A percentile compares a stretch with the other conserved stretches of the same genome.
Evolutionary conservation across 1,140 invertebrate species (phyloP).

Genomic region (Hyphantria cunea): DNA sequence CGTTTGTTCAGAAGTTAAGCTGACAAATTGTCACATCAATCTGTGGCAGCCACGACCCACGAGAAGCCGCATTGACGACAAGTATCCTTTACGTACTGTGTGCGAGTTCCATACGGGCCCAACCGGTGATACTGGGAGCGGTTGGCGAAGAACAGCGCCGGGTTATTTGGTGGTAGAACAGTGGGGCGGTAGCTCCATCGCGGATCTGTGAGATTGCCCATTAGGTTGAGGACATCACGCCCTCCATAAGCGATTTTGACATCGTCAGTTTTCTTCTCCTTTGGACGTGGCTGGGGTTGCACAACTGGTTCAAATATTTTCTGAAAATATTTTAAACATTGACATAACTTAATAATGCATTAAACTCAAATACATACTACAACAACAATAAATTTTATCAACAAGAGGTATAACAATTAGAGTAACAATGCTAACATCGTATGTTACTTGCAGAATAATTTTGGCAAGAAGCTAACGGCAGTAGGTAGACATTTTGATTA

Average conservation of each 20-base stretch:
- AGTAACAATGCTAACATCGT: background rate
- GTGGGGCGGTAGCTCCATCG: conserved; percentile 74
- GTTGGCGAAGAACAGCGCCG: conserved; percentile 78
- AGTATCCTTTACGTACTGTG: conserved; percentile 75
- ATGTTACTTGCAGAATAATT: conserved; percentile 26
- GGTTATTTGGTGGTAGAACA: conserved; percentile 75
- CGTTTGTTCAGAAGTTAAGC: conserved; percentile 64
- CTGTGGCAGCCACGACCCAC: conserved; percentile 72
- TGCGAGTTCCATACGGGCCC: conserved; percentile 71
- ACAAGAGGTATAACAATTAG: background rate
- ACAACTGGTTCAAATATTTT: conserved; percentile 72
- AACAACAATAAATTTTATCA: background rate
- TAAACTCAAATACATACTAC: too few relatives aligned
- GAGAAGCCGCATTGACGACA: conserved; percentile 74
- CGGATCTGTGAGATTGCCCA: conserved; percentile 68
- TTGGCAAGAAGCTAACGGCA: conserved; percentile 32
- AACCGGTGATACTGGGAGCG: conserved; percentile 79
- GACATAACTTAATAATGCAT: conserved; percentile 1
- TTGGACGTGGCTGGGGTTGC: conserved; percentile 70
- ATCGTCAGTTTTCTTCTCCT: conserved; percentile 63
- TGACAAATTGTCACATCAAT: conserved; percentile 59
- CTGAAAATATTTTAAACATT: conserved; percentile 51
- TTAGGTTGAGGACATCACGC: conserved; percentile 75
- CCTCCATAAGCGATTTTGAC: conserved; percentile 69
- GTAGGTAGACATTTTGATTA: conserved; percentile 30